These are phyloP conservation scores for Colius striatus DNA, from an alignment of 2,113 vertebrate genomes.

Conservation along the genomic window DNA sequence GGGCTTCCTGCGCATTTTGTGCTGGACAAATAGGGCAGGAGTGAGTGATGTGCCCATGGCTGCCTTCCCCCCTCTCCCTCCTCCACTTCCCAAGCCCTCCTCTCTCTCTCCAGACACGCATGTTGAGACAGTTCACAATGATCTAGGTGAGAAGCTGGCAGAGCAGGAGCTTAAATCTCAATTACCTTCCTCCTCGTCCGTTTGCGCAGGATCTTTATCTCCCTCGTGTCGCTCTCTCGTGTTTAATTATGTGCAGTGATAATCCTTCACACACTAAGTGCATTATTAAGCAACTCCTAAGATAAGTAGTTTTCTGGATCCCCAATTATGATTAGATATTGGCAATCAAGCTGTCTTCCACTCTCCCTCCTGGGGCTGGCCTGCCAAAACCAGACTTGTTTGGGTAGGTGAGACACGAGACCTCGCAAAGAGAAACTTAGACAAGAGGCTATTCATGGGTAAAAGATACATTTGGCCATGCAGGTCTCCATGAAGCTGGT, in stretches of 20 bases:
- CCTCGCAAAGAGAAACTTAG: not conserved
- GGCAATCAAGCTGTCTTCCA: constrained; percentile 37
- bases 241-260: not conserved
- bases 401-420: not conserved
- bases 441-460: not conserved
- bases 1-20: not conserved
- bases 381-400: not conserved
- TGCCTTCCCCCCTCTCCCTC: not conserved
- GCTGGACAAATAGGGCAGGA: not conserved
- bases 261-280: not conserved
- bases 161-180: constrained; percentile 25
- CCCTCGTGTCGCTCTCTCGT: not conserved
- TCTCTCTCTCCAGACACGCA: not conserved
- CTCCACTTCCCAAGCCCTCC: not conserved
- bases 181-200: constrained; percentile 9
- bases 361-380: not conserved
- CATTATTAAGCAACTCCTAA: constrained; percentile 23
- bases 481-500: not conserved
- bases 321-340: constrained; percentile 13
- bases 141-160: constrained; percentile 36
- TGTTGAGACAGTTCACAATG: constrained; percentile 13
- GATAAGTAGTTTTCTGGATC: constrained; percentile 24
- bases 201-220: constrained; percentile 54
- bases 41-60: not conserved
- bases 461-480: not conserved